Conservation (phyloP, 2,797 vertebrate genomes). For the Pangasius krempfi region DNA sequence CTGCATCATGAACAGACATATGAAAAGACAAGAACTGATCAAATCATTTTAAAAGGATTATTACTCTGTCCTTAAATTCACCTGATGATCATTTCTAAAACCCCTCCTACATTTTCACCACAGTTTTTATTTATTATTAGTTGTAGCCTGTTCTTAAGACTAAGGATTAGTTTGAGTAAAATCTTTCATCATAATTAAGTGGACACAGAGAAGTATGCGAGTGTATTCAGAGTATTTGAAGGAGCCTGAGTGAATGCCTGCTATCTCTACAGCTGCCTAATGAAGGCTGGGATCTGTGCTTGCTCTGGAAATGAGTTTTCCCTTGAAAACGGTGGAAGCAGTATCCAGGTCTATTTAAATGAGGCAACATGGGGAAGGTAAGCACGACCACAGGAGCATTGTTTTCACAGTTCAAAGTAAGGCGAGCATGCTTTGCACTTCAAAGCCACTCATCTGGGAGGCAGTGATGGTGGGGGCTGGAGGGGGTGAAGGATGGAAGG, state of each 20-base stretch:
- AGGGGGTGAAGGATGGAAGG: slow-evolving; percentile 67
- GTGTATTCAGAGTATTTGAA: slow-evolving; percentile 40
- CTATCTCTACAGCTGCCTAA: slow-evolving; percentile 78
- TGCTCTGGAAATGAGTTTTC: slow-evolving; percentile 80
- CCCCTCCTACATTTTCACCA: too few species aligned
- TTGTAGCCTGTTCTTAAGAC: neutral
- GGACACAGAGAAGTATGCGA: slow-evolving; percentile 59
- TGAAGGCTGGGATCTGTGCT: slow-evolving; percentile 78
- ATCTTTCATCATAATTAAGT: slow-evolving; percentile 35
- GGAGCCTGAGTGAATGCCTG: slow-evolving; percentile 68
- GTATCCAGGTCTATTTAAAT: slow-evolving; percentile 88
- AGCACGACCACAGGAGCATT: slow-evolving; percentile 85
- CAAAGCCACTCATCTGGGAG: slow-evolving; percentile 89
- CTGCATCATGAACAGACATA: neutral
- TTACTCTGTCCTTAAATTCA: neutral
- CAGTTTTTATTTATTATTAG: neutral
- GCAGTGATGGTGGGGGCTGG: slow-evolving; percentile 75
- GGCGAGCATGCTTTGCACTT: slow-evolving; percentile 88
- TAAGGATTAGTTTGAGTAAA: neutral
- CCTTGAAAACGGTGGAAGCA: slow-evolving; percentile 77
- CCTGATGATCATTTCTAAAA: neutral
- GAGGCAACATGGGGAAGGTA: slow-evolving; percentile 84
- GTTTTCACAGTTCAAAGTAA: slow-evolving; percentile 88
- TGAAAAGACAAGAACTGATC: neutral
- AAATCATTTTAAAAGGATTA: neutral